phyloP scores from a whole-genome alignment of 2,113 vertebrate genomes.

The Limnothrissa miodon region DNA sequence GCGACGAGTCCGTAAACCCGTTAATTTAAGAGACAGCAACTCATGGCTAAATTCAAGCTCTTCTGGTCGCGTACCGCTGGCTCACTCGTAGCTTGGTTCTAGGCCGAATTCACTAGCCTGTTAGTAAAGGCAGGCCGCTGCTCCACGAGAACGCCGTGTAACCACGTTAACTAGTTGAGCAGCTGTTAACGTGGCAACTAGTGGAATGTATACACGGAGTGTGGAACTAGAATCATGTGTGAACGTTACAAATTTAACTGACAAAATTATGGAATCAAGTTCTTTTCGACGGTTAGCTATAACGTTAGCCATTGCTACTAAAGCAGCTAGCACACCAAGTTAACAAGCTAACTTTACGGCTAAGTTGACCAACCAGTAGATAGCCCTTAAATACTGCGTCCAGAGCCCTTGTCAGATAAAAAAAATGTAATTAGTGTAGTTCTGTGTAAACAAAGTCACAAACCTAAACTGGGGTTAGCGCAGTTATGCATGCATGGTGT shows the following conservation, averaged over 20 bases:
- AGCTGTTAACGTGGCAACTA: no score
- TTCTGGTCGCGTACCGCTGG: neutral
- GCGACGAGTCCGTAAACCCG: neutral
- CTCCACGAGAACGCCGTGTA: neutral
- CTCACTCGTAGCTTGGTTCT: neutral
- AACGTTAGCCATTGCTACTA: slow-evolving; percentile 1
- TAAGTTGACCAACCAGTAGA: neutral
- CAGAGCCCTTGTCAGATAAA: no score
- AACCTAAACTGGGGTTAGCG: neutral
- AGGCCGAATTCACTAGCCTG: neutral
- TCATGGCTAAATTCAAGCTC: neutral
- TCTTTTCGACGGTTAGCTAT: neutral
- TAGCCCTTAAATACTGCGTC: no score
- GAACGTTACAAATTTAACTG: neutral
- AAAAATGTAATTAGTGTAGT: no score
- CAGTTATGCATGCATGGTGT: neutral
- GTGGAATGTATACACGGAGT: neutral
- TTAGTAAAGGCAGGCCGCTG: neutral
- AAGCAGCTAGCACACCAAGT: neutral
- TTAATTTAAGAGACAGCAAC: neutral
- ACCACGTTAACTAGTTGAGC: neutral
- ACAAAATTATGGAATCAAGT: neutral
- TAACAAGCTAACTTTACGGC: neutral
- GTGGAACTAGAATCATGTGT: neutral
- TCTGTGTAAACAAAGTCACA: neutral